Conservation (phyloP, 2,113 vertebrate genomes). For the Scartelaos histophorus region DNA sequence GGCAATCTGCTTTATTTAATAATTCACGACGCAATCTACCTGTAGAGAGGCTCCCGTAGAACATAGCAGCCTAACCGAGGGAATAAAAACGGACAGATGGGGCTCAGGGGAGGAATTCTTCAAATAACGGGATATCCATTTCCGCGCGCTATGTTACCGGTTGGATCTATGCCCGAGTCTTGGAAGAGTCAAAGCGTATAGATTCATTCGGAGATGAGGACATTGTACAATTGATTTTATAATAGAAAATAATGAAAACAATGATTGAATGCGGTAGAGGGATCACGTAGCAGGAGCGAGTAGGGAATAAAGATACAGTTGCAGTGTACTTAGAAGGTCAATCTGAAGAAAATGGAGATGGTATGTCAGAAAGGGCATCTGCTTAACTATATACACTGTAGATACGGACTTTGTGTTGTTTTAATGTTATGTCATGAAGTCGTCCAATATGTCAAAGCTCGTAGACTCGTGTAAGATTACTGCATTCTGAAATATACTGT, state of each 20-base stretch:
- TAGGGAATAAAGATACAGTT: background rate
- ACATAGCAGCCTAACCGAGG: slow-evolving; percentile 13
- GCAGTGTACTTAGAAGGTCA: background rate
- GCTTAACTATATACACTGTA: no score
- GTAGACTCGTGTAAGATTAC: no score
- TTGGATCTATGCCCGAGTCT: slow-evolving; percentile 3
- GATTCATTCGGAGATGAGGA: background rate
- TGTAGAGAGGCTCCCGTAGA: slow-evolving; percentile 38
- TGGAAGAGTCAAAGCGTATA: background rate
- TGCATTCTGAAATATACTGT: no score
- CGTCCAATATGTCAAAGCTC: no score
- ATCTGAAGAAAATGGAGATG: background rate
- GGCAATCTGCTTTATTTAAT: slow-evolving; percentile 74
- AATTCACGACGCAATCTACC: slow-evolving; percentile 76
- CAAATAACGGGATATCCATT: slow-evolving; percentile 8
- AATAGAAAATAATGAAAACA: background rate
- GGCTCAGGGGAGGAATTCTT: slow-evolving; percentile 10
- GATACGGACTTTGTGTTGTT: no score
- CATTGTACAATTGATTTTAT: slow-evolving; percentile 1
- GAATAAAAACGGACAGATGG: slow-evolving; percentile 52
- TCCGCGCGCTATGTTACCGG: background rate
- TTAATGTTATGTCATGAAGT: no score
- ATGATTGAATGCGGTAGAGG: background rate
- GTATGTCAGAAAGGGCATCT: background rate
- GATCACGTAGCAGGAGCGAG: background rate